These are phyloP conservation scores for Amphilophus citrinellus DNA, from an alignment of 2,113 vertebrate species.

Conservation along the genomic window DNA sequence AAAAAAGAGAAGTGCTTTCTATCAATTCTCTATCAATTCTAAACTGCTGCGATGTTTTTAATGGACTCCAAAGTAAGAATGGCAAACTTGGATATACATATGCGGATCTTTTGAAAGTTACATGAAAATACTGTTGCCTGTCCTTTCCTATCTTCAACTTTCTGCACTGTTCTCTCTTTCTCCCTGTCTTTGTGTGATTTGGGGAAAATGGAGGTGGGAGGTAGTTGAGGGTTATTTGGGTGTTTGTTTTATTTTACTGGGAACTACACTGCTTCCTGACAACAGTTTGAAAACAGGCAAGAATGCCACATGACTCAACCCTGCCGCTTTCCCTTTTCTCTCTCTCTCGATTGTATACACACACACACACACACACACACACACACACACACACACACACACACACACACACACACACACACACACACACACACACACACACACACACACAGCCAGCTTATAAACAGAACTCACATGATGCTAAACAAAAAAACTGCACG, in stretches of 20 bases:
- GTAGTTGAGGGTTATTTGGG: conserved; percentile 24
- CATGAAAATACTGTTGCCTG: background rate
- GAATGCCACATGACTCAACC: conserved; percentile 81
- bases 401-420: too few species aligned
- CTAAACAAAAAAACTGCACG: conserved; percentile 55
- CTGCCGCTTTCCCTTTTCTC: conserved; percentile 35
- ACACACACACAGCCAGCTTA: conserved; percentile 49
- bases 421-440: background rate
- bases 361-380: background rate
- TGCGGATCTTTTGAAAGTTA: background rate
- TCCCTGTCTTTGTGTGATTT: conserved; percentile 40
- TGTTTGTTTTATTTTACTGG: conserved; percentile 73
- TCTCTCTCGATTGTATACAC: conserved; percentile 14
- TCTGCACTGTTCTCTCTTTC: background rate
- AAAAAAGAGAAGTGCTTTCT: background rate
- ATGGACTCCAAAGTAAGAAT: background rate
- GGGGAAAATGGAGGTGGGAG: conserved; percentile 22
- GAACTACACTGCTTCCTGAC: conserved; percentile 77
- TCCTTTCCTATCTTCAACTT: background rate
- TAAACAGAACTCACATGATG: conserved; percentile 72
- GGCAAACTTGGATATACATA: background rate
- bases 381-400: too few species aligned
- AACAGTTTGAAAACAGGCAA: conserved; percentile 80
- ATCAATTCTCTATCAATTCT: background rate
- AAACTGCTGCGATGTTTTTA: background rate